Percentiles rank a stretch among this genome's conserved stretches.
phyloP scores from a whole-genome alignment of 1,140 invertebrate genomes.

The Musca domestica region DNA sequence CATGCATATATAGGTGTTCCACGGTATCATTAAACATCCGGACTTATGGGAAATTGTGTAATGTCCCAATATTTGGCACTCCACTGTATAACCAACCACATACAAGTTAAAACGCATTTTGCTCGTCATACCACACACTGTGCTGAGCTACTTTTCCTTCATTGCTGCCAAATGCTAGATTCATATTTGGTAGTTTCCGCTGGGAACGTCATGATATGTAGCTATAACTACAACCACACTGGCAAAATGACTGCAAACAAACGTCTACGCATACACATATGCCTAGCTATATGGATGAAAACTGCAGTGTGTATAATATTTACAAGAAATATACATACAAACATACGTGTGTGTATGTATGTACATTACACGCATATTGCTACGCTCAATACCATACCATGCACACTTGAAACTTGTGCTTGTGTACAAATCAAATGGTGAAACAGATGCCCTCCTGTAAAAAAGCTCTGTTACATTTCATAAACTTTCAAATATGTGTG shows the following conservation, averaged over 20 bases:
- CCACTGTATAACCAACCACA: neutral
- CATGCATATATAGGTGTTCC: no score
- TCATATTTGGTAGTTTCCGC: conserved; percentile 10
- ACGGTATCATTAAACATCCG: no score
- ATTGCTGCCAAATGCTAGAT: conserved; percentile 7
- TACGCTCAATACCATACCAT: neutral
- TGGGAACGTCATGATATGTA: conserved; percentile 5
- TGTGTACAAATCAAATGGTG: neutral
- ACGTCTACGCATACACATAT: neutral
- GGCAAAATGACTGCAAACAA: neutral
- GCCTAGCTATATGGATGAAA: no score
- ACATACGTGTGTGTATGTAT: neutral
- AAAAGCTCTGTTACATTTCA: conserved; percentile 8
- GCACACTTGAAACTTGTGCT: neutral
- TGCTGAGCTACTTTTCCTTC: conserved; percentile 8
- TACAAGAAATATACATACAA: neutral
- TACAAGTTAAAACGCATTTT: neutral
- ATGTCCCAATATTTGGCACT: no score
- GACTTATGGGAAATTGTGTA: no score
- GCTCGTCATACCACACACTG: conserved; percentile 16
- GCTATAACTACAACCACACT: neutral
- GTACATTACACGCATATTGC: neutral
- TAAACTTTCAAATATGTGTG: neutral
- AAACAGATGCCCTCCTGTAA: conserved; percentile 13
- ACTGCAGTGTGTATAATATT: no score